Conservation (phyloP, 2,113 vertebrate genomes). For the Tetraodon nigroviridis region DNA sequence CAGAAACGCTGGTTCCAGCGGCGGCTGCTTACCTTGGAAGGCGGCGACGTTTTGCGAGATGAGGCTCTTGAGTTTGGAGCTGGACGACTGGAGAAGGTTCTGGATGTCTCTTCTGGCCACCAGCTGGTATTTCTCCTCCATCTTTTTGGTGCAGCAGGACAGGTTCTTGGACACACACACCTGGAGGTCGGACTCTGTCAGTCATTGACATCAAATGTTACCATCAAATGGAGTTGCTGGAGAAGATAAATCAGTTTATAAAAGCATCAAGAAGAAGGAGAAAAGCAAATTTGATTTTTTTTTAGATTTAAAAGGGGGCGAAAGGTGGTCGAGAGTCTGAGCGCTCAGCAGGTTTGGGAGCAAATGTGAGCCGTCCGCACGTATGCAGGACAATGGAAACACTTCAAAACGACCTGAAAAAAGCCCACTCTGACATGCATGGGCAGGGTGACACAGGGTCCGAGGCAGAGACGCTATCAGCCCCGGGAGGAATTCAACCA, state of each 20-base stretch:
- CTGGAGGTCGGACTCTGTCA: conserved; percentile 81
- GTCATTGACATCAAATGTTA: conserved; percentile 1
- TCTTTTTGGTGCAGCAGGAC: conserved; percentile 86
- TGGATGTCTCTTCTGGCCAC: conserved; percentile 79
- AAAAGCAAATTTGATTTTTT: no score
- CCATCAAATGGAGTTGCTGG: no score
- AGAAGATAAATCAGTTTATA: no score
- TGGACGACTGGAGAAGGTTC: conserved; percentile 81
- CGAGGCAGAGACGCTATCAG: conserved; percentile 61
- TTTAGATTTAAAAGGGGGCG: no score
- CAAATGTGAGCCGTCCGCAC: conserved; percentile 29
- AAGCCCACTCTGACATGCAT: conserved; percentile 43
- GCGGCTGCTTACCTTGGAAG: conserved; percentile 81
- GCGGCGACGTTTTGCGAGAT: conserved; percentile 80
- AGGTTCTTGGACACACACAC: conserved; percentile 77
- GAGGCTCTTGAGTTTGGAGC: conserved; percentile 78
- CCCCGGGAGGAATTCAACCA: conserved; percentile 61
- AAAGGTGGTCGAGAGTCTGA: conserved; percentile 12
- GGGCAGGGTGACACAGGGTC: conserved; percentile 40
- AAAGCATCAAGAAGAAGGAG: no score
- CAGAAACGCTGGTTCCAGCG: no score
- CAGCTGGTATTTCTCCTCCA: conserved; percentile 83
- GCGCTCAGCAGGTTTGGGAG: no score
- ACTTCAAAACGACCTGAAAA: conserved; percentile 26
- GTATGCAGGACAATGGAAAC: conserved; percentile 47